Conservation (phyloP, 2,113 vertebrate genomes). For the Calypte anna region DNA sequence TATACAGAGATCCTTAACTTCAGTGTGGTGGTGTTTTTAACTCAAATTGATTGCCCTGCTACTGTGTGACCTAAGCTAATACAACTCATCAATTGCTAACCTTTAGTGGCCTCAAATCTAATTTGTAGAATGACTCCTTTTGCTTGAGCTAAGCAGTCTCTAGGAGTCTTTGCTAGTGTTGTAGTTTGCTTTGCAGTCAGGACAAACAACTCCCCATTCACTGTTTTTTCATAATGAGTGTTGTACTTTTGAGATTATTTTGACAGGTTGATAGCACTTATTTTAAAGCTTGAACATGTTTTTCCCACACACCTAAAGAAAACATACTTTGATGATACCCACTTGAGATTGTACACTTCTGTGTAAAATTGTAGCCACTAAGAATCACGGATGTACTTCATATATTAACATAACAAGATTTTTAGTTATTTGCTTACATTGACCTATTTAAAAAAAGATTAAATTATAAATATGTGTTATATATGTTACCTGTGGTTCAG, state of each 20-base stretch:
- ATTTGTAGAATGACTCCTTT: background rate
- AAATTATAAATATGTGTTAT: background rate
- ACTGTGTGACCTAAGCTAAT: background rate
- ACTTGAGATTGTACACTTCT: background rate
- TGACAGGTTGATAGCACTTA: fast-evolving
- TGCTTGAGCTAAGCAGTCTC: background rate
- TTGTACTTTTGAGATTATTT: background rate
- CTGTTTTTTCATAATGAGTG: background rate
- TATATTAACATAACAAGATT: background rate
- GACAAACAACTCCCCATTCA: background rate
- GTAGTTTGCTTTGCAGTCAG: background rate
- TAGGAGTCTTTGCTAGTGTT: background rate
- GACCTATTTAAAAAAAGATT: background rate
- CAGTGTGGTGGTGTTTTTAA: background rate
- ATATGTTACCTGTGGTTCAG: background rate
- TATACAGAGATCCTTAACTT: background rate
- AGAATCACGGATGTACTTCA: background rate
- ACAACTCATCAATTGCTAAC: background rate
- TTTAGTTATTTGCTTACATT: background rate
- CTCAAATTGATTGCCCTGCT: background rate
- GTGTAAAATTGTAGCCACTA: background rate
- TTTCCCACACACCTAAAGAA: background rate
- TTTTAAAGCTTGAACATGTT: background rate
- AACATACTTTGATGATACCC: background rate
- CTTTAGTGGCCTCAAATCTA: background rate